A percentile compares a stretch with the other conserved stretches of the same genome.
Evolutionary conservation across 2,113 vertebrate genomes (phyloP).

Genomic region (Dolichallabes microphthalmus): DNA sequence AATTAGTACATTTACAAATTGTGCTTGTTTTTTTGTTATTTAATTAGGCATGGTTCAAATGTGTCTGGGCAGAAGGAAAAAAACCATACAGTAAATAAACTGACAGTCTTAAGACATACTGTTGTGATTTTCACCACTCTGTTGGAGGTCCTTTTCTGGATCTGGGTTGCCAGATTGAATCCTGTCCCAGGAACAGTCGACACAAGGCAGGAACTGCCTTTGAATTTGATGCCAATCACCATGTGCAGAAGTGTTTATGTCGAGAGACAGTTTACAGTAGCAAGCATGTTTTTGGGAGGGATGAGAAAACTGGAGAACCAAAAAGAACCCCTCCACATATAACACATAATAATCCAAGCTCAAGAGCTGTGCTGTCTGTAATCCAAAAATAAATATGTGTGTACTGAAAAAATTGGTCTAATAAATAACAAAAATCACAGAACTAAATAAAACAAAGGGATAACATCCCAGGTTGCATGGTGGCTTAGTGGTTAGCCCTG

Average conservation of each 20-base stretch:
- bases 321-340: background rate
- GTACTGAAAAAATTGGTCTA: background rate
- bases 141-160: background rate
- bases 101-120: background rate
- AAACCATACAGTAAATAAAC: background rate
- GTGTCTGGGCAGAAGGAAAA: background rate
- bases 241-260: background rate
- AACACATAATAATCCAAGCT: background rate
- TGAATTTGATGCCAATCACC: background rate
- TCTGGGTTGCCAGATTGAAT: conserved; percentile 7
- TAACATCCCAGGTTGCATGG: background rate
- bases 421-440: background rate
- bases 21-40: background rate
- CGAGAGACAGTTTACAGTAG: background rate
- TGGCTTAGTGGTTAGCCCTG: too few species aligned
- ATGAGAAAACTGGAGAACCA: background rate
- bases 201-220: background rate
- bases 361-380: background rate
- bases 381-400: background rate
- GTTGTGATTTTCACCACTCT: background rate
- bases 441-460: background rate
- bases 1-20: background rate
- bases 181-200: background rate
- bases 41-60: background rate
- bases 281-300: background rate